Base-by-base conservation (phyloP, 2,888 invertebrate species). In the Eupithecia centaureata region DNA sequence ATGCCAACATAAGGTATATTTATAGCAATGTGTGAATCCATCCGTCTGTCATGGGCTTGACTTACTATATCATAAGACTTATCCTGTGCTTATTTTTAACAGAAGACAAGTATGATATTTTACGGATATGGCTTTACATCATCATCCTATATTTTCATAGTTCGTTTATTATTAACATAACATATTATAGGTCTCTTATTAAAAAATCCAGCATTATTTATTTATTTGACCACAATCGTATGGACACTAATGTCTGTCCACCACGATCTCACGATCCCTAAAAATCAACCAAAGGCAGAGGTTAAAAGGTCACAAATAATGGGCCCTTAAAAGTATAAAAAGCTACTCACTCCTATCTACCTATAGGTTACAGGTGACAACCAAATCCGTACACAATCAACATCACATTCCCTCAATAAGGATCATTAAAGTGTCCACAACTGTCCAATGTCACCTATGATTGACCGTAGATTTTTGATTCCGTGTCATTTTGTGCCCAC, bases 381-480 rank as follows among this genome's bases (percentile, higher is more conserved):
- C 18, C 32, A 57, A 57, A 32, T 22, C 57, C n/a, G 54, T 28
- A 25, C 8, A 12, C 22, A 57, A 57, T 57, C 57, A 56, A n/a
- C 30, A 57, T 57, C 32, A 32, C 30, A 13, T 32, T 18, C 22
- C 63, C 60, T 71, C 68, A 75, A 64, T 73, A 72, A 68, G 63
- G 58, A 64, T 73, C 75, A 73, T 75, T 73, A 73, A 67, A 75
- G 51, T 77, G 80, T 79, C 80, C 73, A 52, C 32, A 56, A 60
- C 25, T 7, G n/a, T 4, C 38, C 42, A 42, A 30, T 47, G 60
- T 42, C 42, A 28, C 13, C 32, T 57, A 57, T 57, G 57, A 57
- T 57, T 27, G 27, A 52, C 27, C 52, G 52, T 52, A 25, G 27
- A 27, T 27, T 27, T 51, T 52, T 52, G 52, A 52, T 52, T 27